Conservation (phyloP, 2,113 vertebrate species). For the Carlito syrichta region DNA sequence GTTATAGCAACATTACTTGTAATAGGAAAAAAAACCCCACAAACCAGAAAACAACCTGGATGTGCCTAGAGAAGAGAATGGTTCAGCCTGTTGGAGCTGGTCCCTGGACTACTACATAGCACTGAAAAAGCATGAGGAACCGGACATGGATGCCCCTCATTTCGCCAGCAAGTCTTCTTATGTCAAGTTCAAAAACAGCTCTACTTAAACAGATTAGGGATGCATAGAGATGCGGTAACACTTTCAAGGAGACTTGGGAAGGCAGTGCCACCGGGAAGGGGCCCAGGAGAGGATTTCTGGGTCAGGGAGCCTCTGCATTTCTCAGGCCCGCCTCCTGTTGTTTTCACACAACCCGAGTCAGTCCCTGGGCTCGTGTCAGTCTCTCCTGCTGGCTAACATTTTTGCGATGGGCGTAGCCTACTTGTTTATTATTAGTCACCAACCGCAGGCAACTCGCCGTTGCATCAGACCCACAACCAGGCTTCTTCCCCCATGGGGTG, state of each 20-base stretch:
- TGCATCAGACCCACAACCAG: neutral
- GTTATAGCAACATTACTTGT: neutral
- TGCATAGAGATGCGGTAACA: neutral
- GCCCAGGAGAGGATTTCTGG: neutral
- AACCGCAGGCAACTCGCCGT: neutral
- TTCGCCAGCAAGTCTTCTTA: neutral
- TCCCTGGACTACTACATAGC: neutral
- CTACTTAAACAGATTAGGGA: too few relatives aligned
- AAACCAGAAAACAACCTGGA: neutral
- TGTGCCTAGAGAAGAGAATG: neutral
- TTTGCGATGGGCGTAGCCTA: slow-evolving; percentile 52
- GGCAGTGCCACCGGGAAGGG: neutral
- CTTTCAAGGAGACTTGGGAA: neutral
- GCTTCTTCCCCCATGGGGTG: rapidly evolving
- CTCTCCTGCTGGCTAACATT: slow-evolving; percentile 4
- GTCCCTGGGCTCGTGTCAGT: neutral
- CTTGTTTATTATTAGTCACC: slow-evolving; percentile 58
- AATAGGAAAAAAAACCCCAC: neutral
- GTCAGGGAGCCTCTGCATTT: neutral
- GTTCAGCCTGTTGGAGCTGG: rapidly evolving
- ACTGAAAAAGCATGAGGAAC: neutral
- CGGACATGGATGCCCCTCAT: rapidly evolving
- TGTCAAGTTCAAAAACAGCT: neutral
- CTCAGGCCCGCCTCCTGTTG: neutral
- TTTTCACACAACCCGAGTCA: neutral